phyloP scores from a whole-genome alignment of 2,888 invertebrate genomes.

The Troides oblongomaculatus region DNA sequence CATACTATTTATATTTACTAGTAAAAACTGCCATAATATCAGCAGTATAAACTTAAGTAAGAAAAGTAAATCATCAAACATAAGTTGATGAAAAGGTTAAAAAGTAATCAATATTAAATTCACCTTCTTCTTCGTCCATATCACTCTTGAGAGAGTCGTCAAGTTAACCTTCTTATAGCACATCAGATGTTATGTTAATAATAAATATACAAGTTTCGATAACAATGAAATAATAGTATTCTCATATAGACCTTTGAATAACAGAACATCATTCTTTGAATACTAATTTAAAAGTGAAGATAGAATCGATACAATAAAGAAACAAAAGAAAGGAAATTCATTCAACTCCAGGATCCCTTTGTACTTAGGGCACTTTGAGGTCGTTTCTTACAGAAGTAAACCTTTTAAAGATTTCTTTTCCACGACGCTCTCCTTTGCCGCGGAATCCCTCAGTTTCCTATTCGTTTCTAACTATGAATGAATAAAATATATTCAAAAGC shows the following conservation, averaged over 20 bases:
- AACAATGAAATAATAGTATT: background rate
- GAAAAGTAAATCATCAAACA: too few relatives aligned
- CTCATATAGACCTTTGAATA: slow-evolving; percentile 22
- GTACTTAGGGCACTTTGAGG: slow-evolving; percentile 49
- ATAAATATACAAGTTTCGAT: background rate
- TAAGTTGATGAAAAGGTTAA: too few relatives aligned
- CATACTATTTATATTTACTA: too few relatives aligned
- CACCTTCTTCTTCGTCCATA: too few relatives aligned
- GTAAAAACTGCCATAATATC: too few relatives aligned
- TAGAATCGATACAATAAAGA: slow-evolving; percentile 49
- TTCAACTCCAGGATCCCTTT: slow-evolving; percentile 48
- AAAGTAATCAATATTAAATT: too few relatives aligned
- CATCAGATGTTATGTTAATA: too few relatives aligned
- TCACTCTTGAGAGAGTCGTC: too few relatives aligned
- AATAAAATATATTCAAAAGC: background rate
- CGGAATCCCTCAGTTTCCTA: slow-evolving; percentile 40
- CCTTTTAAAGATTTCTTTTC: slow-evolving; percentile 56
- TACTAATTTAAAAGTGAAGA: slow-evolving; percentile 56
- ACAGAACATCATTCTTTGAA: slow-evolving; percentile 57
- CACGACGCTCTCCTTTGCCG: slow-evolving; percentile 45
- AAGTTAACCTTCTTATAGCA: too few relatives aligned
- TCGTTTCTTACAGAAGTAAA: slow-evolving; percentile 40
- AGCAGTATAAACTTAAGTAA: too few relatives aligned
- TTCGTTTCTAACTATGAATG: slow-evolving; percentile 22
- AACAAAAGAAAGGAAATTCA: slow-evolving; percentile 54